Base-by-base conservation (phyloP, 2,888 invertebrate genomes). In the Vanessa cardui region DNA sequence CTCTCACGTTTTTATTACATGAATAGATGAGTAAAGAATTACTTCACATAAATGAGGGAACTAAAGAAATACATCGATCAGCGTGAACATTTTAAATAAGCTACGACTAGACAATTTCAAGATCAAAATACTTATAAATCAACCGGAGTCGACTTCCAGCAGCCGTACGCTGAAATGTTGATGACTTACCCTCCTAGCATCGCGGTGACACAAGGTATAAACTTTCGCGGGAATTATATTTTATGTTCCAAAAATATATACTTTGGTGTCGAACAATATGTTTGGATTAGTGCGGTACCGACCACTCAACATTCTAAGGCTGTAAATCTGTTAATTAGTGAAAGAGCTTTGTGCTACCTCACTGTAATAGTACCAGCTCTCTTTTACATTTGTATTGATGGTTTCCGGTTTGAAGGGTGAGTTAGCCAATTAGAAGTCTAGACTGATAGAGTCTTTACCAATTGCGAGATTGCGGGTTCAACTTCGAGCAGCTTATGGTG, bases 41-140 rank as follows among this genome's bases (percentile, higher is more conserved):
- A 65, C 45, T n/a, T 54, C 26, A 54, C 26, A 65, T 65, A 26
- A 50, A 46, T n/a, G 9, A 49, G 46, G 64, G 70, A 49, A 64
- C 54, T 66, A 67, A 58, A 65, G 70, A 76, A 69, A 73, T 72
- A 72, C 67, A 73, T 76, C 74, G 68, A 72, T 74, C 72, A 69
- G 71, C 64, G 68, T 59, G 63, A 60, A 66, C 72, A 73, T 76
- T 75, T 72, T 74, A 78, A 77, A 74, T 76, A 76, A 73, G 73
- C 74, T 72, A 76, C 76, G 78, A 80, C 77, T 77, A 84, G 86
- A 88, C 83, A 82, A 80, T 83, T 83, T 87, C 88, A 89, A 89
- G 90, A 88, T 85, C 84, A 85, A 81, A 83, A 83, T 81, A 83
- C 77, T 74, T 78, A 88, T 90, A 89, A 90, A 90, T 90, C 89